Base-by-base conservation (phyloP, 2,888 invertebrate genomes). In the Brachynemurus nebulosus region DNA sequence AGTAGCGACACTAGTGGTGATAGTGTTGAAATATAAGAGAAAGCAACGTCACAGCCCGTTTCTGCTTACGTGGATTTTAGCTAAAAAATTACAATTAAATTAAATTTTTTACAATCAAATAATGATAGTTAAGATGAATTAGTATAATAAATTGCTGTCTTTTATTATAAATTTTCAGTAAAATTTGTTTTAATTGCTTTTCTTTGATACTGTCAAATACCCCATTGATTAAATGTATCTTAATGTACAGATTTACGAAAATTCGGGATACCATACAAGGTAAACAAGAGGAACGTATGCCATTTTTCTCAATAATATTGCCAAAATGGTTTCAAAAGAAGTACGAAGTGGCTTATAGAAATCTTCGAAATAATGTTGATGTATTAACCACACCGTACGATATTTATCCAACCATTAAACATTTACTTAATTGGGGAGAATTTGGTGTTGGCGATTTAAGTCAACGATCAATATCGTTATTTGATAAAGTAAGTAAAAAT, bases 281-380 rank as follows among this genome's bases (percentile, higher is more conserved):
- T 0, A 90, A 91, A 61, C 76, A 86, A 45, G 95, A 95, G 56
- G 93, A 95, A 59, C 72, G 95, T 1, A 60, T 93, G 46, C 95
- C 95, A 0, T 82, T 90, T 54, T 86, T 93, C 61, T 78, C 81
- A 1, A 74, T 92, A 42, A 66, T 76, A 0, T 75, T 92, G 54
- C 92, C 93, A 0, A 64, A 73, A 0, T 74, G 73, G 59, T 78
- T 92, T 50, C 69, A 72, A 48, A 63, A 65, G 8, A 61, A 66
- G 6, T 72, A 81, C 53, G 77, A 79, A 0, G 57, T 64, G 11
- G 74, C 75, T 11, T 74, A 76, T 48, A 62, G 62, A 0, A 80
- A 80, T 52, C 71, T 84, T 50, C 58, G 70, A 25, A 63, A 59
- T 2, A 92, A 92, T 58, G 65, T 74, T 0, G 63, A 78, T 11